Conservation (phyloP, 2,888 invertebrate species). For the Embidobia sp. region DNA sequence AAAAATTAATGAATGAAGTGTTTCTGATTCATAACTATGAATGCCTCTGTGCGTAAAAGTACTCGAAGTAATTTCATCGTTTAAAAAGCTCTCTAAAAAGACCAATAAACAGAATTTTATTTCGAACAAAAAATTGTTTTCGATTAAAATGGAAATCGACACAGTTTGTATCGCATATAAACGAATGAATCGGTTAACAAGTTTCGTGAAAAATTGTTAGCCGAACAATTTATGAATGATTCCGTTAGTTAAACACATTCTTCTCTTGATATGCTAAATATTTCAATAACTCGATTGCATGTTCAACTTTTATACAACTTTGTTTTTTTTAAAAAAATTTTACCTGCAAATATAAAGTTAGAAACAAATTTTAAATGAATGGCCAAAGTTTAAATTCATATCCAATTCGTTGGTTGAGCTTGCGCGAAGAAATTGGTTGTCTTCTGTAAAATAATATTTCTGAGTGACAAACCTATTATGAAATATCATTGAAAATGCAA, state of each 20-base stretch:
- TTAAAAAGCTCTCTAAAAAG: too few relatives aligned
- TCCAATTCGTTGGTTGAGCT: too few relatives aligned
- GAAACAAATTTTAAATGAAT: too few relatives aligned
- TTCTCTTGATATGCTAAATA: neutral
- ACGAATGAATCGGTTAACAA: neutral
- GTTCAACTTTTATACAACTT: too few relatives aligned
- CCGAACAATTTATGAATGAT: neutral
- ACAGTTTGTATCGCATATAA: neutral
- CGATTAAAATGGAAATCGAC: neutral
- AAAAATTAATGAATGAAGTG: too few relatives aligned
- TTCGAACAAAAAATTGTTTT: neutral
- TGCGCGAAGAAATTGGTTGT: constrained; percentile 5
- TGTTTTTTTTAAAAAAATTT: too few relatives aligned
- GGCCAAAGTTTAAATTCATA: neutral
- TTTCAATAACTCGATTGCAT: too few relatives aligned
- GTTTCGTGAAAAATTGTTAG: neutral
- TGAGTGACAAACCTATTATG: constrained; percentile 39
- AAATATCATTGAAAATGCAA: constrained; percentile 24
- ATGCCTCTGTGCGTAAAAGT: too few relatives aligned
- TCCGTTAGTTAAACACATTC: too few relatives aligned
- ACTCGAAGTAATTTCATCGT: too few relatives aligned
- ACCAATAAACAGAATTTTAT: neutral
- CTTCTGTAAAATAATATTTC: constrained; percentile 4
- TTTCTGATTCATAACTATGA: too few relatives aligned
- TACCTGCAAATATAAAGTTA: too few relatives aligned